Conservation (phyloP, 1,140 invertebrate genomes). For the Panagrolaimus sp. region DNA sequence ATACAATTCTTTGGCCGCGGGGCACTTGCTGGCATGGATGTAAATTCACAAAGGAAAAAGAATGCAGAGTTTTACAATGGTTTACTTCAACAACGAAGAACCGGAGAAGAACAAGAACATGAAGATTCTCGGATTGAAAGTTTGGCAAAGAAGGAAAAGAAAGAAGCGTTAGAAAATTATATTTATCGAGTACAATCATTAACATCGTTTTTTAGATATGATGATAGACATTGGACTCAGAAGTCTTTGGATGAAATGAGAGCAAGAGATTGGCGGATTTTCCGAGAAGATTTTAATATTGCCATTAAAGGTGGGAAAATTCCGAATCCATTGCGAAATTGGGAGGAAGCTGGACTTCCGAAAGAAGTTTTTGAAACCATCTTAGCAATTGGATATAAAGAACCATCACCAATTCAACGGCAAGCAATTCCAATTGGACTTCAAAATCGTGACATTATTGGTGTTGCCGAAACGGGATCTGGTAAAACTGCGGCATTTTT, state of each 20-base stretch:
- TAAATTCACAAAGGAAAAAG: conserved; percentile 82
- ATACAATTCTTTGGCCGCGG: conserved; percentile 95
- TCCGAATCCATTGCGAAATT: conserved; percentile 86
- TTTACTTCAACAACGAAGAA: conserved; percentile 84
- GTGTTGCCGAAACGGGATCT: conserved; percentile 57
- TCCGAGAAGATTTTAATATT: conserved; percentile 98
- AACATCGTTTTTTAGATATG: too few species aligned
- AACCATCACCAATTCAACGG: conserved; percentile 68
- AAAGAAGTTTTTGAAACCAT: conserved; percentile 89
- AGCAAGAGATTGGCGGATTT: conserved; percentile 98
- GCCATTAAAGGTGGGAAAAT: conserved; percentile 93
- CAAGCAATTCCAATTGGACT: conserved; percentile 62
- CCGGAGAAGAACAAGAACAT: conserved; percentile 92
- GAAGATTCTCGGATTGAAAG: conserved; percentile 66
- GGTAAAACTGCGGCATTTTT: conserved; percentile 86
- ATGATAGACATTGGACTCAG: conserved; percentile 96
- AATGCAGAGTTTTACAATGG: conserved; percentile 97
- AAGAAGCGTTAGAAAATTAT: too few species aligned
- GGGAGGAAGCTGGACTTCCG: conserved; percentile 88
- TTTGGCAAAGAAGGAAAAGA: conserved; percentile 2
- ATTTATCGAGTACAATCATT: too few species aligned
- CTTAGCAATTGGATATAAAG: conserved; percentile 89
- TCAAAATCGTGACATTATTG: conserved; percentile 10
- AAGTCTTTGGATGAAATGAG: conserved; percentile 91
- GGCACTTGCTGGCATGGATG: conserved; percentile 91